Conservation (phyloP, 2,888 invertebrate genomes). For the Andrena chrysosceles region DNA sequence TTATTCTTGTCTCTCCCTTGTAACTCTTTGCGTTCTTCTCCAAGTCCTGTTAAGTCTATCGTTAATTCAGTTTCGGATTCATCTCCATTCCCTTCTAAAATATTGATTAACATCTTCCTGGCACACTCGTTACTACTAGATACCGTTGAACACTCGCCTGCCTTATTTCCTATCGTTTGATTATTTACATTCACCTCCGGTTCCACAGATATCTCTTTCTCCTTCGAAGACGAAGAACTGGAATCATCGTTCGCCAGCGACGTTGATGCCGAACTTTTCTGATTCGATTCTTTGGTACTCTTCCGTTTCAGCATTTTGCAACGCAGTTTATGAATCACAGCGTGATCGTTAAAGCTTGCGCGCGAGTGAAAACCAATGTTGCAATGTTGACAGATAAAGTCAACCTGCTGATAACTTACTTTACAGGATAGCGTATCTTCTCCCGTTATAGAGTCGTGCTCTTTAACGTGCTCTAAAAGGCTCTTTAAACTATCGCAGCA, state of each 20-base stretch:
- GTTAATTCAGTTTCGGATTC: constrained; percentile 41
- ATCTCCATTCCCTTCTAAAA: constrained; percentile 35
- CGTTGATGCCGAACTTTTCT: not conserved
- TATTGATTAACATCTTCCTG: constrained; percentile 20
- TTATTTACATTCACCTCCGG: not conserved
- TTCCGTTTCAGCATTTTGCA: not conserved
- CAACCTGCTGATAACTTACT: constrained; percentile 31
- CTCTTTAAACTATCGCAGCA: constrained; percentile 3
- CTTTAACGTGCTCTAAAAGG: constrained; percentile 26
- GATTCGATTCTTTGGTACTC: not conserved
- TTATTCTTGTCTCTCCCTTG: not conserved
- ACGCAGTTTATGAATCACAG: constrained; percentile 23
- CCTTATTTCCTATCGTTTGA: not conserved
- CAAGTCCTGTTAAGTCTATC: constrained; percentile 13
- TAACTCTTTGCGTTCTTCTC: not conserved
- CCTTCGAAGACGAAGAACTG: not conserved
- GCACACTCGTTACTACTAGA: not conserved
- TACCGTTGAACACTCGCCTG: not conserved
- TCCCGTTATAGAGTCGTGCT: constrained; percentile 13
- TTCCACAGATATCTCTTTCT: not conserved
- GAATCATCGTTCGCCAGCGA: not conserved
- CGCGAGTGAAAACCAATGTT: constrained; percentile 62
- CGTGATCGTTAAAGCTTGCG: constrained; percentile 62
- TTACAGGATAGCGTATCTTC: constrained; percentile 2
- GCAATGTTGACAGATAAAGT: constrained; percentile 67